Percentiles rank a stretch among this genome's conserved stretches.
Evolutionary conservation across 2,888 invertebrate genomes (phyloP).

Genomic region (Mythimna albipuncta): DNA sequence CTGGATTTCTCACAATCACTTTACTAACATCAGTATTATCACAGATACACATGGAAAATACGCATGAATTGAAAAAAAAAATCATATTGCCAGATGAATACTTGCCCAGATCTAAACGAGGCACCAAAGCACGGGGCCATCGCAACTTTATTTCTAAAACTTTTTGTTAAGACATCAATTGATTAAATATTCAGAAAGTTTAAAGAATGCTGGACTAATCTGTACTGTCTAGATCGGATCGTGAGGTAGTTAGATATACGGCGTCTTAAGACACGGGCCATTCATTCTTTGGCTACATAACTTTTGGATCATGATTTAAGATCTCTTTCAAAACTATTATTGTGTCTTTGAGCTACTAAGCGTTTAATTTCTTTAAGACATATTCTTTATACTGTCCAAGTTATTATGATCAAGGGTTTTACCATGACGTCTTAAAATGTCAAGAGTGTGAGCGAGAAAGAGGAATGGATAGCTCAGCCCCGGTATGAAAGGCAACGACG

Average conservation of each 20-base stretch:
- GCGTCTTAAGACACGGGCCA: conserved; percentile 26
- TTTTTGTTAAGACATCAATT: conserved; percentile 53
- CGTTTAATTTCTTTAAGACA: not conserved
- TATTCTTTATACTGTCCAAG: not conserved
- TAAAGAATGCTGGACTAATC: conserved; percentile 68
- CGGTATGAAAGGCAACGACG: no score
- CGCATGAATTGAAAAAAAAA: not conserved
- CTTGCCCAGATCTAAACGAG: not conserved
- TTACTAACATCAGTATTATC: not conserved
- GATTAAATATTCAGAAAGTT: conserved; percentile 66
- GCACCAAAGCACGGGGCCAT: not conserved
- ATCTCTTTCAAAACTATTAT: conserved; percentile 36
- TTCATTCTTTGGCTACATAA: conserved; percentile 38
- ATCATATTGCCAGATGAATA: not conserved
- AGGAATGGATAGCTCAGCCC: no score
- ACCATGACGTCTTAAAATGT: no score
- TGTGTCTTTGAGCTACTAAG: conserved; percentile 6
- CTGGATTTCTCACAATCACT: not conserved
- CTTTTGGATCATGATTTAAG: conserved; percentile 39
- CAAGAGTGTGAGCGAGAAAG: no score
- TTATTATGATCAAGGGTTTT: not conserved
- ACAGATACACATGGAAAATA: not conserved
- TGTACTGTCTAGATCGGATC: conserved; percentile 60
- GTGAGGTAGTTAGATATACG: conserved; percentile 55
- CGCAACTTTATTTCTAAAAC: conserved; percentile 57